Conservation (phyloP, 2,797 vertebrate species). For the Gobionotothen gibberifrons region DNA sequence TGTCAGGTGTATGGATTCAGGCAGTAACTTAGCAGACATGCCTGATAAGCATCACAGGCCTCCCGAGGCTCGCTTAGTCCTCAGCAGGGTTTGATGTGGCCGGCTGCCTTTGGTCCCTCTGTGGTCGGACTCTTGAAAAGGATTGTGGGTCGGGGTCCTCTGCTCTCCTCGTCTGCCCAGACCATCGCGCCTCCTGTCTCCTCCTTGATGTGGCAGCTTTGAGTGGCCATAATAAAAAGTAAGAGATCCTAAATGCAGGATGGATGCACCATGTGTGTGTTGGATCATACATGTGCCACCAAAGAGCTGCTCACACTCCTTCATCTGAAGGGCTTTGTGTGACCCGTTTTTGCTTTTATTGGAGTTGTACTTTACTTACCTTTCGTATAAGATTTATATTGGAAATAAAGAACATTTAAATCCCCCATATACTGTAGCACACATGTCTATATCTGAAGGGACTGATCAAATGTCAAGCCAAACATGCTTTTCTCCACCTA, state of each 20-base stretch:
- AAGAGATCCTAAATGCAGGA: conserved; percentile 70
- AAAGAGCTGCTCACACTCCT: not conserved
- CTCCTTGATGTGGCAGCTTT: conserved; percentile 74
- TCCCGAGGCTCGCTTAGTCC: conserved; percentile 43
- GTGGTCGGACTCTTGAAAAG: conserved; percentile 63
- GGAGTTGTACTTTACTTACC: not conserved
- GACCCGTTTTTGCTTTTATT: conserved; percentile 1
- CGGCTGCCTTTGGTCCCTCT: conserved; percentile 48
- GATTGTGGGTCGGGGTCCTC: conserved; percentile 60
- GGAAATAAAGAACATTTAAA: not conserved
- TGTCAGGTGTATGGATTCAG: conserved; percentile 56
- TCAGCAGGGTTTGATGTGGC: conserved; percentile 65
- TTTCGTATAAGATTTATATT: not conserved
- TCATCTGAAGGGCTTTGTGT: not conserved
- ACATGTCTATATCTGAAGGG: not conserved
- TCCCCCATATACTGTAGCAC: not conserved
- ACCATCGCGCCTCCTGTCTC: conserved; percentile 50
- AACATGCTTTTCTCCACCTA: not conserved
- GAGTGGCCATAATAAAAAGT: conserved; percentile 63
- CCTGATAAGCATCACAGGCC: conserved; percentile 45
- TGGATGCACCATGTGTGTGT: conserved; percentile 69
- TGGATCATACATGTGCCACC: conserved; percentile 38
- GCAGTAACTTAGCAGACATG: conserved; percentile 19
- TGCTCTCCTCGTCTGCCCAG: conserved; percentile 58
- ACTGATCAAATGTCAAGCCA: not conserved